Base-by-base conservation (phyloP, 1,140 invertebrate genomes). In the Habropoda laboriosa region DNA sequence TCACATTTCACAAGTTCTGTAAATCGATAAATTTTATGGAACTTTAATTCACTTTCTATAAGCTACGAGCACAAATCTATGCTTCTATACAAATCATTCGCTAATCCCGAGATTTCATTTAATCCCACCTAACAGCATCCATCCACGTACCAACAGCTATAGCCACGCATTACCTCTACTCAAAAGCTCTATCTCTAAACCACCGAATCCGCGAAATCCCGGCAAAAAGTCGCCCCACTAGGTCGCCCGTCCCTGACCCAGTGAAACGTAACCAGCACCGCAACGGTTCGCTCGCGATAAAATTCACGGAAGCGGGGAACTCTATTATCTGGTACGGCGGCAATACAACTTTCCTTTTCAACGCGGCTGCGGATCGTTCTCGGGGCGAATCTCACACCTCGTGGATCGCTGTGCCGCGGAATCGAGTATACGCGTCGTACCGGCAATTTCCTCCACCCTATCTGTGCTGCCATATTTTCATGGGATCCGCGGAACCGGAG, bases 381-480 rank as follows among this genome's bases (percentile, higher is more conserved):
- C 24, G 49, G 30, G 55, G n/a, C 38, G 72, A 57, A 45, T 75
- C 73, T 55, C 35, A 3, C 13, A 45, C 12, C 8, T 21, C 5
- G 30, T 6, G 45, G 38, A 32, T 53, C 66, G 45, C 30, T n/a
- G 1, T 40, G 64, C 51, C 30, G 61, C 47, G 49, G 70, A 32
- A 80, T 75, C 78, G 61, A 42, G 61, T 79, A n/a, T n/a, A 74
- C 75, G 64, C 77, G 57, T 79, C 67, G 77, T 64, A 53, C 75
- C 47, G 64, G 71, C 72, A 87, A 87, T 87, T 87, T 87, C 66
- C 85, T 70, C 35, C 47, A 10, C 16, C 63, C 79, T 87, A 87
- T 87, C 80, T 80, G n/a, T n/a, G 42, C 32, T 30, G 55, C 68
- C 66, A 82, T 57, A 81, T 79, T 87, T 87, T 73, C 78, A 63